These are phyloP conservation scores for Torymus tubicola DNA, from an alignment of 2,888 invertebrate species.

Conservation along the genomic window DNA sequence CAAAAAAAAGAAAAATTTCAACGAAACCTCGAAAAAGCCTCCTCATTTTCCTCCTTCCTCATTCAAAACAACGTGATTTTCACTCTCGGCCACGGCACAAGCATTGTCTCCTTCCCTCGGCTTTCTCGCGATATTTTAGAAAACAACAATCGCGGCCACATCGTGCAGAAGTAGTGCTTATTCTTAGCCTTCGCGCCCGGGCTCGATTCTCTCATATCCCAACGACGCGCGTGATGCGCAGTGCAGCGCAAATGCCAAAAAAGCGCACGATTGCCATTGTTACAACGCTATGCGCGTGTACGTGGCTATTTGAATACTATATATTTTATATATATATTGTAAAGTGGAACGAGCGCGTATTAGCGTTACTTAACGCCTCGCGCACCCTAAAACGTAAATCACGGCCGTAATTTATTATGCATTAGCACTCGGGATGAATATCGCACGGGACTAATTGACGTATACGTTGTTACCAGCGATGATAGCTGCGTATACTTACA, in stretches of 20 bases:
- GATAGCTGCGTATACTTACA: too few species aligned
- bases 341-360: conserved; percentile 55
- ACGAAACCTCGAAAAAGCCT: too few species aligned
- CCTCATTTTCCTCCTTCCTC: too few species aligned
- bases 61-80: too few species aligned
- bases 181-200: conserved; percentile 11
- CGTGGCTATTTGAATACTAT: too few species aligned
- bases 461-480: too few species aligned
- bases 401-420: conserved; percentile 21
- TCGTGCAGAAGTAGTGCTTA: conserved; percentile 7
- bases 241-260: conserved; percentile 12
- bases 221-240: too few species aligned
- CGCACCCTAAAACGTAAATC: conserved; percentile 33
- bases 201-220: too few species aligned
- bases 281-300: too few species aligned
- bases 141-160: neutral
- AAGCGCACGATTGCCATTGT: conserved; percentile 16
- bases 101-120: too few species aligned
- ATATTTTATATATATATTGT: conserved; percentile 12
- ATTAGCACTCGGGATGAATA: conserved; percentile 10
- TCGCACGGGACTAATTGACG: conserved; percentile 9
- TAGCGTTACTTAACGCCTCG: conserved; percentile 53
- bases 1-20: too few species aligned
- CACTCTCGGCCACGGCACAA: too few species aligned
- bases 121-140: neutral